Evolutionary conservation across 2,888 invertebrate species (phyloP).

Genomic region (Spicauda simplicius): DNA sequence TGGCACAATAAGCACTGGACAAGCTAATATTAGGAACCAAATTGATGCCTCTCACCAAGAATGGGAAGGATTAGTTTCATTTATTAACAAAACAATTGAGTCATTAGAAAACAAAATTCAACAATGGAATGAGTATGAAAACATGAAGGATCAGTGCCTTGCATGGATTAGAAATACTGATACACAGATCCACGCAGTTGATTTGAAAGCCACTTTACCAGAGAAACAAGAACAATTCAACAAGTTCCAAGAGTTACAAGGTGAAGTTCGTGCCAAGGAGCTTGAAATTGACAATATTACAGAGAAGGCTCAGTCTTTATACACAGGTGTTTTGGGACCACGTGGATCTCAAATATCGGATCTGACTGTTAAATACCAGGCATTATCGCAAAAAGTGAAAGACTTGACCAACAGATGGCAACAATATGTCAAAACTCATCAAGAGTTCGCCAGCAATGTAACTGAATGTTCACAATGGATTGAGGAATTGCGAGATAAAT

Average conservation of each 20-base stretch:
- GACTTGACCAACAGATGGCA: conserved; percentile 96
- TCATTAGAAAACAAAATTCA: conserved; percentile 92
- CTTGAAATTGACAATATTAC: conserved; percentile 96
- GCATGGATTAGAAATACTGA: conserved; percentile 96
- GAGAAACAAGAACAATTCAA: conserved; percentile 95
- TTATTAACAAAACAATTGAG: conserved; percentile 91
- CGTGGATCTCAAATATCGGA: conserved; percentile 94
- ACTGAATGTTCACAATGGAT: conserved; percentile 94
- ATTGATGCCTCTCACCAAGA: conserved; percentile 95
- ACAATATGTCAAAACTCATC: conserved; percentile 94
- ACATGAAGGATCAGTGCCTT: conserved; percentile 92
- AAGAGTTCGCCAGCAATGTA: conserved; percentile 93
- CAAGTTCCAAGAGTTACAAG: conserved; percentile 91
- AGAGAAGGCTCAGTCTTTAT: conserved; percentile 94
- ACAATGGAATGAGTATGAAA: conserved; percentile 97
- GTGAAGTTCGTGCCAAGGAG: conserved; percentile 95
- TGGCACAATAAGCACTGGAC: conserved; percentile 92
- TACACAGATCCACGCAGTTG: conserved; percentile 93
- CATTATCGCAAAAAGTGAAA: conserved; percentile 95
- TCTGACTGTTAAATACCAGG: conserved; percentile 96
- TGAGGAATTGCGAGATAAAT: conserved; percentile 91
- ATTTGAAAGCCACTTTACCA: conserved; percentile 91
- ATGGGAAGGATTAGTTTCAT: conserved; percentile 93
- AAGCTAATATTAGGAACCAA: conserved; percentile 93
- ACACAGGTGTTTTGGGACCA: conserved; percentile 89